phyloP scores from a whole-genome alignment of 1,140 invertebrate species.

The Ceratoteleas bidentatus region DNA sequence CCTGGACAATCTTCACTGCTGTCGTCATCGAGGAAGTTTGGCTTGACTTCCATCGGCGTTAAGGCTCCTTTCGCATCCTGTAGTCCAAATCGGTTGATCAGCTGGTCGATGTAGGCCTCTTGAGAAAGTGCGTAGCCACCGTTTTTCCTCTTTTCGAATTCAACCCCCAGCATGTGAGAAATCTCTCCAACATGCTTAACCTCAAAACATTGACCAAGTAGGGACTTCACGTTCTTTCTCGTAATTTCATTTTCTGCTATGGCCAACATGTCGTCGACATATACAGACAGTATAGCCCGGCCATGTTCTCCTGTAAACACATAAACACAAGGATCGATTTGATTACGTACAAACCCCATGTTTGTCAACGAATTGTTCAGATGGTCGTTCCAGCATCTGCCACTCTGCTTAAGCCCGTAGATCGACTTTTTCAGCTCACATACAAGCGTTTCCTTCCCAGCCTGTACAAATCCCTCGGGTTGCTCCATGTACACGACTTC shows the following conservation, averaged over 20 bases:
- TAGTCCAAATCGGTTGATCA: conserved; percentile 35
- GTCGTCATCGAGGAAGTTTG: conserved; percentile 12
- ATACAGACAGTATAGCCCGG: conserved; percentile 25
- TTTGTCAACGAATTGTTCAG: conserved; percentile 23
- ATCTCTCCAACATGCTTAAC: conserved; percentile 46
- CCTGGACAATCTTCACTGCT: not conserved
- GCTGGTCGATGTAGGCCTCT: conserved; percentile 37
- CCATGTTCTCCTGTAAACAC: conserved; percentile 26
- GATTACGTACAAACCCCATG: conserved; percentile 27
- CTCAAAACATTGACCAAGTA: conserved; percentile 27
- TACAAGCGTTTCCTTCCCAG: conserved; percentile 43
- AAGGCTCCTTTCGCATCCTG: conserved; percentile 27
- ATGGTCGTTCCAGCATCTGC: conserved; percentile 70
- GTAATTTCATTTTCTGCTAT: conserved; percentile 36
- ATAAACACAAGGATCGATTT: conserved; percentile 61
- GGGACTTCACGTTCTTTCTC: conserved; percentile 10
- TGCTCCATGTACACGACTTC: conserved; percentile 73
- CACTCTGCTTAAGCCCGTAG: conserved; percentile 75
- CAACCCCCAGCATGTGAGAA: conserved; percentile 43
- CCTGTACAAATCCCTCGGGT: conserved; percentile 67
- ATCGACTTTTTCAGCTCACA: conserved; percentile 69
- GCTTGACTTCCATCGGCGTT: conserved; percentile 49
- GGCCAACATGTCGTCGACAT: conserved; percentile 56
- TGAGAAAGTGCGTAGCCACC: conserved; percentile 36
- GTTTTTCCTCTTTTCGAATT: conserved; percentile 27